These are phyloP conservation scores for Melitaea cinxia DNA, from an alignment of 1,140 invertebrate genomes.

Conservation along the genomic window DNA sequence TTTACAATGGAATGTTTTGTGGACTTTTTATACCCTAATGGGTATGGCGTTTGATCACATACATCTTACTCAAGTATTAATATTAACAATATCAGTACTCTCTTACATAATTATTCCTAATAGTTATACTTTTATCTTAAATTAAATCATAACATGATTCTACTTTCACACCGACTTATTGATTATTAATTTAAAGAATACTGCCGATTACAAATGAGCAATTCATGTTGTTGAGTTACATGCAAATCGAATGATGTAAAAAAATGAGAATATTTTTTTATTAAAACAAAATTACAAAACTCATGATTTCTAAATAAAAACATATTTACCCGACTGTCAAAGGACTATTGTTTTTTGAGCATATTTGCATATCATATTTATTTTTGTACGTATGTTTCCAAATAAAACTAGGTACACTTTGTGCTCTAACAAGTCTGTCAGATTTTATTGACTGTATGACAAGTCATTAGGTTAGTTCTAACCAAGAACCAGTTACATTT, in stretches of 20 bases:
- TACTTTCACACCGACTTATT: slow-evolving; percentile 51
- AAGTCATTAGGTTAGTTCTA: too few species aligned
- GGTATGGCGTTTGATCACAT: slow-evolving; percentile 65
- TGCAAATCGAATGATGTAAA: not conserved
- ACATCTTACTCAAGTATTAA: slow-evolving; percentile 39
- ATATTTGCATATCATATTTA: too few species aligned
- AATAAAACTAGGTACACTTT: too few species aligned
- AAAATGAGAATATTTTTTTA: not conserved
- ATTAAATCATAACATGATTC: slow-evolving; percentile 40
- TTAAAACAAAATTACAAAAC: not conserved
- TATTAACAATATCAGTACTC: slow-evolving; percentile 74
- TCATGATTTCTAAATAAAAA: too few species aligned
- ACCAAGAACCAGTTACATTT: too few species aligned
- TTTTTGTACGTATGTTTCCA: too few species aligned
- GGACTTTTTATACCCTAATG: slow-evolving; percentile 61
- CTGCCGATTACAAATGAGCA: slow-evolving; percentile 66
- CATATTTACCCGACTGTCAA: too few species aligned
- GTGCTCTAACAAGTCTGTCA: too few species aligned
- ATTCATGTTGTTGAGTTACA: slow-evolving; percentile 27
- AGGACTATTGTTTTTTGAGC: too few species aligned
- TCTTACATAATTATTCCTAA: slow-evolving; percentile 52
- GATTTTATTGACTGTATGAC: too few species aligned
- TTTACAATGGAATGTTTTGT: slow-evolving; percentile 77
- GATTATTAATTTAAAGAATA: slow-evolving; percentile 62
- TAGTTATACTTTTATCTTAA: slow-evolving; percentile 40